These are phyloP conservation scores for Malurus cyaneus DNA, from an alignment of 2,113 vertebrate genomes.

Conservation along the genomic window DNA sequence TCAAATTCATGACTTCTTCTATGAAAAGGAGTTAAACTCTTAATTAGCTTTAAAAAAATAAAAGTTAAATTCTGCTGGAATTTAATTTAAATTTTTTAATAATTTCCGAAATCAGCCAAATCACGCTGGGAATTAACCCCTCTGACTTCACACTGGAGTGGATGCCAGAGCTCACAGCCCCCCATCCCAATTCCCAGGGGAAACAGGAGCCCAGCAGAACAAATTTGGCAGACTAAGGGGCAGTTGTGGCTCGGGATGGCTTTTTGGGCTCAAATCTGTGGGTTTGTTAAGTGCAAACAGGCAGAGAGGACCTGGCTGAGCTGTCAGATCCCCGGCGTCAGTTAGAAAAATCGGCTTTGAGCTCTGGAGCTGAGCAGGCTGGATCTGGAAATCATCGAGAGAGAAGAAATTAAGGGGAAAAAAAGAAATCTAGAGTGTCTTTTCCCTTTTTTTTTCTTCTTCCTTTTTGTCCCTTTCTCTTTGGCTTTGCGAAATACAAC, in stretches of 20 bases:
- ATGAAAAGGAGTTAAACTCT: neutral
- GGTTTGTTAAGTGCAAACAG: neutral
- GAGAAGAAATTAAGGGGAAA: neutral
- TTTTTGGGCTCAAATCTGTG: neutral
- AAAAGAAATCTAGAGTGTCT: neutral
- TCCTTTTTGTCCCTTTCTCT: neutral
- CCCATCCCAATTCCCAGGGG: neutral
- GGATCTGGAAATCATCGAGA: neutral
- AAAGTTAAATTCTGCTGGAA: accelerated
- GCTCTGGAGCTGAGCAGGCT: neutral
- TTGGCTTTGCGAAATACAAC: neutral
- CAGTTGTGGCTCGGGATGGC: neutral
- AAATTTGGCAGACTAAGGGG: neutral
- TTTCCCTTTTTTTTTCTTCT: neutral
- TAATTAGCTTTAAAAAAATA: accelerated
- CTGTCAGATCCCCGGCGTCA: neutral
- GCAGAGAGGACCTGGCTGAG: neutral
- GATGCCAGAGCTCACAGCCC: neutral
- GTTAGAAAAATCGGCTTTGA: neutral
- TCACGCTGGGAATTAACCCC: neutral
- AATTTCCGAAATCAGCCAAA: neutral
- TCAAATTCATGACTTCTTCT: accelerated
- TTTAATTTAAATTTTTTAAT: neutral
- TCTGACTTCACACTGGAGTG: neutral
- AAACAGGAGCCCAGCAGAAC: neutral